Base-by-base conservation (phyloP, 2,797 vertebrate genomes). In the Sebastes cheni region DNA sequence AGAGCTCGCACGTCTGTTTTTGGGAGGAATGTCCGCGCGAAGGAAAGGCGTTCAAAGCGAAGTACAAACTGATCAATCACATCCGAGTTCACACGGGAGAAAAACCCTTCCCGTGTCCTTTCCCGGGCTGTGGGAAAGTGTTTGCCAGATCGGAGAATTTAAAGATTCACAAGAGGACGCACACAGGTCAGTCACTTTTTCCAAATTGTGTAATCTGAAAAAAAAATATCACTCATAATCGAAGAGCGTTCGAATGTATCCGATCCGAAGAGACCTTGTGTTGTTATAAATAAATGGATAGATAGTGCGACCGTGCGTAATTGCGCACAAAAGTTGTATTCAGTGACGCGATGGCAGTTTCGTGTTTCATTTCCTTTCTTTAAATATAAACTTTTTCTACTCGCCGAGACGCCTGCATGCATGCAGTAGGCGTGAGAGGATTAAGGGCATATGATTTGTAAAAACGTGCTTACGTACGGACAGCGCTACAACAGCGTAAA, bases 51-150 rank as follows among this genome's bases (percentile, higher is more conserved):
- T 99, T 99, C 95, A 99, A 99, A 93, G 98, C 98, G 82, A 99
- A 99, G 93, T 99, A 99, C 95, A 99, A 99, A 95, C 97, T 99
- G 82, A 97, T 99, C 72, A 99, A 99, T 87, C 98, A 99, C 91
- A 99, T 98, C 93, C 95, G 98, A 86, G 98, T 99, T 82, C 97
- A 99, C 90, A 99, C 98, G 2, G 98, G 98, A 81, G 98, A 99
- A 89, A 99, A 99, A 88, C 98, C 98, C 10, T 99, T 99, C 88
- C 98, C 97, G 20, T 98, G 98, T 81, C 98, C 98, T 5, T 99
- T 99, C 92, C 98, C 98, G 0, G 97, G 97, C 27, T 98, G 97
- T 85, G 98, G 98, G 27, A 99, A 99, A 92, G 98, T 99, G 86
- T 99, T 99, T 86, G 98, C 98, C 58, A 97, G 98, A 50, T 99